These are phyloP conservation scores for Caenorhabditis zanzibari DNA, from an alignment of 2,888 invertebrate genomes.

Conservation along the genomic window DNA sequence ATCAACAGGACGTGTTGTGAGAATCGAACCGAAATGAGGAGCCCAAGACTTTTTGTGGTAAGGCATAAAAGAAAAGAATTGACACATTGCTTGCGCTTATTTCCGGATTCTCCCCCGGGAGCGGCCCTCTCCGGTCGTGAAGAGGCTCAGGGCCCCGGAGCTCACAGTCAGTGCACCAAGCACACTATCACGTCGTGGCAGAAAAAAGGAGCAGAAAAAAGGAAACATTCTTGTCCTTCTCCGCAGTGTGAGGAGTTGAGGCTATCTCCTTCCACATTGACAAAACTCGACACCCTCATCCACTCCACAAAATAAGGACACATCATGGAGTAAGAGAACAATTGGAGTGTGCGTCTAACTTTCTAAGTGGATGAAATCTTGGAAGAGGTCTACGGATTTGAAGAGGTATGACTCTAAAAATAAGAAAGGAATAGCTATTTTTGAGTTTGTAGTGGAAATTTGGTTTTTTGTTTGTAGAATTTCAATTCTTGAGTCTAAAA, in stretches of 20 bases:
- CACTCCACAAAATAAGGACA: slow-evolving; percentile 53
- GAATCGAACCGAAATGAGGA: slow-evolving; percentile 39
- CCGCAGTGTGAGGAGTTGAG: slow-evolving; percentile 21
- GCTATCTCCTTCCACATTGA: slow-evolving; percentile 30
- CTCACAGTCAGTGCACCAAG: slow-evolving; percentile 60
- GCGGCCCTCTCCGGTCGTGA: slow-evolving; percentile 65
- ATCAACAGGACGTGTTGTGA: slow-evolving; percentile 29
- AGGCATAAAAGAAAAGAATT: slow-evolving; percentile 65
- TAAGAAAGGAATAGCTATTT: not conserved
- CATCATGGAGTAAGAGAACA: slow-evolving; percentile 45
- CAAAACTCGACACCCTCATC: slow-evolving; percentile 61
- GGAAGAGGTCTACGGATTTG: not conserved
- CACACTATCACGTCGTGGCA: slow-evolving; percentile 49
- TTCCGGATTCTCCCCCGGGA: slow-evolving; percentile 59
- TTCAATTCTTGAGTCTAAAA: too few species aligned
- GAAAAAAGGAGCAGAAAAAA: slow-evolving; percentile 16
- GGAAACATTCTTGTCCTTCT: slow-evolving; percentile 48
- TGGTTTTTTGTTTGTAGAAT: not conserved
- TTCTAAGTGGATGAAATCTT: not conserved
- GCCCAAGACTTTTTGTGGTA: slow-evolving; percentile 57
- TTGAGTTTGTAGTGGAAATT: not conserved
- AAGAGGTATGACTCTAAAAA: not conserved
- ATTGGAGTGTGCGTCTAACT: slow-evolving; percentile 38
- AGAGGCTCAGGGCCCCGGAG: slow-evolving; percentile 38
- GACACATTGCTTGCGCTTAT: slow-evolving; percentile 66